These are phyloP conservation scores for Scotopteryx bipunctaria DNA, from an alignment of 2,888 invertebrate genomes.

Conservation along the genomic window DNA sequence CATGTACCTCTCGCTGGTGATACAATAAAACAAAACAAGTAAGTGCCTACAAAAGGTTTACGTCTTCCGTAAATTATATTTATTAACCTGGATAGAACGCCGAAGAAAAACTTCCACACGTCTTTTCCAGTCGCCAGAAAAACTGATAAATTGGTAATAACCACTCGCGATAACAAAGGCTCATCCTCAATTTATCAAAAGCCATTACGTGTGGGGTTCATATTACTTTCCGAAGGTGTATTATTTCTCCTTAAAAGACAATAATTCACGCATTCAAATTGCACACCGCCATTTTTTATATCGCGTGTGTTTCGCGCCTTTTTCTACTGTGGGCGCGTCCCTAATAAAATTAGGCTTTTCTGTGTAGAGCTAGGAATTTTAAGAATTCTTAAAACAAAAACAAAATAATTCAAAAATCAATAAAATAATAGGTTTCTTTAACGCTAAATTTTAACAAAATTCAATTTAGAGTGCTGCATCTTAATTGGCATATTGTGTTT, in stretches of 20 bases:
- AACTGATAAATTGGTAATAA: constrained; percentile 36
- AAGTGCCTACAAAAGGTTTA: no score
- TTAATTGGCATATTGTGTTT: background rate
- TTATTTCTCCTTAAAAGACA: constrained; percentile 79
- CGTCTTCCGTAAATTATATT: no score
- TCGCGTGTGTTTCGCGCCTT: constrained; percentile 84
- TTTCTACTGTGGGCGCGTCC: constrained; percentile 80
- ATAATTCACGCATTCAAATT: constrained; percentile 83
- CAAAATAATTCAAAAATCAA: background rate
- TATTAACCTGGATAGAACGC: no score
- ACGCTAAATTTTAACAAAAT: background rate
- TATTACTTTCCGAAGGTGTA: constrained; percentile 73
- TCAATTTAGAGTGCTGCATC: no score
- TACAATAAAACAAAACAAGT: no score
- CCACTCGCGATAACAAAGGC: constrained; percentile 27
- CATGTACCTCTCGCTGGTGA: no score
- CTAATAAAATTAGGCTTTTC: constrained; percentile 81
- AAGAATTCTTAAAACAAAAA: constrained; percentile 41
- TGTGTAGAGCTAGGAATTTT: constrained; percentile 54
- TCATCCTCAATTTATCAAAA: constrained; percentile 56
- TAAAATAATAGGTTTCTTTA: background rate
- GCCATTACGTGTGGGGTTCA: constrained; percentile 53
- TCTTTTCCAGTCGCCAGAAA: constrained; percentile 9
- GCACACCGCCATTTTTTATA: constrained; percentile 81
- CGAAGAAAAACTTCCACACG: constrained; percentile 6